Percentiles rank a stretch among this genome's conserved stretches.
Conservation (phyloP, 1,140 invertebrate species). For the Heliconius congener region DNA sequence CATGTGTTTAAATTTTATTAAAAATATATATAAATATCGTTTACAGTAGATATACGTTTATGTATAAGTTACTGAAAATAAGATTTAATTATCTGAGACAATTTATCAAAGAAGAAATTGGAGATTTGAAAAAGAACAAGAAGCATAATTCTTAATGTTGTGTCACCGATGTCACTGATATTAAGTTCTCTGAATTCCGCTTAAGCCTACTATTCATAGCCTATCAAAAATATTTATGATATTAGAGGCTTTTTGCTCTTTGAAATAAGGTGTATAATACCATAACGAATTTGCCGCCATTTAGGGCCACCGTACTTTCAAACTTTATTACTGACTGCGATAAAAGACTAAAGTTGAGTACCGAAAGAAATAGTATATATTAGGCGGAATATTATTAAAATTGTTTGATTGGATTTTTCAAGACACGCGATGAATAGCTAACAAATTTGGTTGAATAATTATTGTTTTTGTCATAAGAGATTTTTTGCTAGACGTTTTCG, state of each 20-base stretch:
- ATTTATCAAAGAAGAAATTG: constrained; percentile 36
- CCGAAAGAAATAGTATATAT: constrained; percentile 51
- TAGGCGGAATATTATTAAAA: constrained; percentile 28
- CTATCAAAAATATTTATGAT: neutral
- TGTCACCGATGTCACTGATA: constrained; percentile 54
- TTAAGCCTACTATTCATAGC: constrained; percentile 55
- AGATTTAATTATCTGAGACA: constrained; percentile 37
- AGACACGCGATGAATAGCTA: neutral
- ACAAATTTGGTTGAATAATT: neutral
- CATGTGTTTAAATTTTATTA: no score
- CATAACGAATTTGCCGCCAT: neutral
- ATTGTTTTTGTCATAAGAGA: neutral
- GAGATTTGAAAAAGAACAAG: constrained; percentile 42
- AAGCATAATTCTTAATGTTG: constrained; percentile 51
- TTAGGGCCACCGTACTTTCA: constrained; percentile 26
- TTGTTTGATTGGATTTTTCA: constrained; percentile 32
- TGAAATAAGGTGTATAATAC: constrained; percentile 1
- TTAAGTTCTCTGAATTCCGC: constrained; percentile 55
- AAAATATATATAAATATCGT: no score
- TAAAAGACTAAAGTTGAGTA: constrained; percentile 46
- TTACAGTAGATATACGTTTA: no score
- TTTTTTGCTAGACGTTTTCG: no score
- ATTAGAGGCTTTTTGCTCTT: neutral
- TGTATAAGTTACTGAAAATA: neutral
- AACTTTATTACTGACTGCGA: constrained; percentile 59